Base-by-base conservation (phyloP, 2,113 vertebrate genomes). In the Urocolius indicus region DNA sequence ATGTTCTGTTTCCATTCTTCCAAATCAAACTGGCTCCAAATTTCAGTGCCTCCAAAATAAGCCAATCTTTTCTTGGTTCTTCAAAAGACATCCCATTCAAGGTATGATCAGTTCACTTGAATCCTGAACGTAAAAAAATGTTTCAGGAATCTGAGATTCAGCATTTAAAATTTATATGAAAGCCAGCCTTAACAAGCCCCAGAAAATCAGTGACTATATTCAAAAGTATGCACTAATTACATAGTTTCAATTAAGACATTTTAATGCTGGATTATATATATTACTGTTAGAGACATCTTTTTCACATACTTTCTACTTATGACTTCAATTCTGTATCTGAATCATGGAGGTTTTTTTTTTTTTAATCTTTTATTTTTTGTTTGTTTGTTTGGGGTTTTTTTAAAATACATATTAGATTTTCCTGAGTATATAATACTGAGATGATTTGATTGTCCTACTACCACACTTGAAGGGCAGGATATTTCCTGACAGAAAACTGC, bases 11-110 rank as follows among this genome's bases (percentile, higher is more conserved):
- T 92, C 57, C 9, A 1, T n/a, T 75, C 77, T 52, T 90, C 13
- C 80, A 68, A 91, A 65, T 92, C 62, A 90, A 89, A 78, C 63
- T 48, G 82, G 68, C 61, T 93, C 41, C 91, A 93, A 90, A 91
- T 78, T 61, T 91, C 91, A 92, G 23, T 52, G 16, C 29, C 51
- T 92, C 43, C 52, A 57, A 87, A 81, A 55, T 84, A 84, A 73
- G 46, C 10, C 48, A 43, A 17, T 58, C 54, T 83, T 26, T 79
- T 88, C 49, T 26, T 49, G 27, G 7, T 85, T 73, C 54, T 87
- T 93, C 79, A 92, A 79, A 73, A 49, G 34, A 29, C 85, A 57
- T 55, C 23, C 24, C 22, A 51, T 88, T 91, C 26, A 85, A 77
- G 29, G 51, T 34, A 74, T 86, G 59, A 86, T 62, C 52, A 36